phyloP scores from a whole-genome alignment of 2,797 vertebrate species.

The Paedocypris micromegethes region DNA sequence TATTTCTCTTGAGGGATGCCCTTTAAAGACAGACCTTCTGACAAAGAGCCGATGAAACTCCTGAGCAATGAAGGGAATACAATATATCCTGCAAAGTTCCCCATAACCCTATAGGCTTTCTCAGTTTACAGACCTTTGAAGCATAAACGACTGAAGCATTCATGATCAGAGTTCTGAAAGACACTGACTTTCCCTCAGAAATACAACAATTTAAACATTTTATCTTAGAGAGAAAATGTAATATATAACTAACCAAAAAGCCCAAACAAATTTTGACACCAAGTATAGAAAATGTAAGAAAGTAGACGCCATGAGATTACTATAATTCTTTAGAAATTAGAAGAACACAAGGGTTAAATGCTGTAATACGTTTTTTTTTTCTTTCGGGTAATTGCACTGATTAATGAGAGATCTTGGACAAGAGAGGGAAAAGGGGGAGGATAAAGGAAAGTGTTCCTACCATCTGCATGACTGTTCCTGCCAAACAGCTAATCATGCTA shows the following conservation, averaged over 20 bases:
- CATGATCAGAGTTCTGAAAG: too few species aligned
- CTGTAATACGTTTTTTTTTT: constrained; percentile 30
- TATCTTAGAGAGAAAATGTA: too few species aligned
- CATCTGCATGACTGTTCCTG: constrained; percentile 27
- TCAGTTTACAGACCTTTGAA: constrained; percentile 21
- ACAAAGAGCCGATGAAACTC: constrained; percentile 8
- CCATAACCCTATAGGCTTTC: background rate
- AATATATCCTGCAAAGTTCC: constrained; percentile 3
- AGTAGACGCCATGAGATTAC: too few species aligned
- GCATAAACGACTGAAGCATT: background rate
- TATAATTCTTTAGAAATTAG: constrained; percentile 20
- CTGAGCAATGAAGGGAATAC: constrained; percentile 12
- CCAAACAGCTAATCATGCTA: constrained; percentile 33
- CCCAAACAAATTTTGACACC: background rate
- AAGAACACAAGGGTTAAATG: constrained; percentile 33
- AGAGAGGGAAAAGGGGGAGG: constrained; percentile 9
- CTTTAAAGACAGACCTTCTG: constrained; percentile 21
- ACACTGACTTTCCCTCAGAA: too few species aligned
- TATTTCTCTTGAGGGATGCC: constrained; percentile 13
- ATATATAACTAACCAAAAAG: background rate
- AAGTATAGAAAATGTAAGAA: too few species aligned
- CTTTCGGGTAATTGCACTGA: constrained; percentile 25
- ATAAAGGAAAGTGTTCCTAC: constrained; percentile 19
- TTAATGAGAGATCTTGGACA: constrained; percentile 24
- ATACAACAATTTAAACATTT: too few species aligned